Base-by-base conservation (phyloP, 2,797 vertebrate species). In the Anableps anableps region DNA sequence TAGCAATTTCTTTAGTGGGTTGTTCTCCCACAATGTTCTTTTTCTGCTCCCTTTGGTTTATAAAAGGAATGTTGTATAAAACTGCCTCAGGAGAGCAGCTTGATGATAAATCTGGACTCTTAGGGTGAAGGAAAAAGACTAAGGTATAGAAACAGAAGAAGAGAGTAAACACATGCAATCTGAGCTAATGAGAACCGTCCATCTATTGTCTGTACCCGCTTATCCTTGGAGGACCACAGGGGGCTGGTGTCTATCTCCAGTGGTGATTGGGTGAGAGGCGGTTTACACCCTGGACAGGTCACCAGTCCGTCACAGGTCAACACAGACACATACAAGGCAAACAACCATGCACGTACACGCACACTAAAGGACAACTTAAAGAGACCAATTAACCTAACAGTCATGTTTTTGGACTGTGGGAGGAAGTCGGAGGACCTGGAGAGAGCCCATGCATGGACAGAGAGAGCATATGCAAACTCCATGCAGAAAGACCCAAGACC, bases 51-150 rank as follows among this genome's bases (percentile, higher is more conserved):
- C 45, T 90, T 76, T 84, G 81, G 77, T 45, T 89, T 90, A 90
- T 90, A 84, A 93, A 92, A 93, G 78, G 88, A 31, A 80, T 74
- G 85, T 95, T 95, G 88, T 81, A 50, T 91, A 94, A 93, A 88
- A 48, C 26, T 45, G 77, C 86, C 86, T 88, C 76, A 36, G 83
- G 85, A 83, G 85, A 76, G 68, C 81, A 38, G 77, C 83, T 76
- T 86, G 82, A 91, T 83, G 88, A 84, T 88, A 83, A 85, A 92
- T 83, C 77, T 82, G 70, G 75, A 84, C 68, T 76, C 74, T 66
- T 68, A 34, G 60, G 38, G 70, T 36, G 53, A 75, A 17, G 75
- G 72, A 75, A 72, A 9, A 71, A 80, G 51, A 83, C 43, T 62
- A 38, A 81, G 16, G 4, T 58, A 77, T 73, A 29, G 72, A 86